A percentile compares a stretch with the other conserved stretches of the same genome.
Conservation (phyloP, 2,113 vertebrate genomes). For the Bujurquina vittata region DNA sequence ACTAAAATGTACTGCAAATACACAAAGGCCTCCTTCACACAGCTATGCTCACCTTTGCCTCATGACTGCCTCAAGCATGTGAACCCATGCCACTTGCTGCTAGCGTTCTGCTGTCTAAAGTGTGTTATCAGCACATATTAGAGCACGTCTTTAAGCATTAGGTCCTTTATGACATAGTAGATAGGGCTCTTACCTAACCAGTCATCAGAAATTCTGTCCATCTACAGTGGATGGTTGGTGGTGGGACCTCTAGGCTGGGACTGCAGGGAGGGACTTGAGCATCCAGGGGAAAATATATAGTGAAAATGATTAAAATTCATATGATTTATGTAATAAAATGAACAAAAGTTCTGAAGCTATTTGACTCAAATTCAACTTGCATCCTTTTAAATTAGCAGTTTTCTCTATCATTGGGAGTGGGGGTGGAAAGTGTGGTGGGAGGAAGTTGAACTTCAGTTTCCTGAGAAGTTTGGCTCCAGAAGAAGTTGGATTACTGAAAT, state of each 20-base stretch:
- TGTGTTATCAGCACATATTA: neutral
- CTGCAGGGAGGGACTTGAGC: neutral
- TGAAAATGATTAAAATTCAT: neutral
- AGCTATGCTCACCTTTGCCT: constrained; percentile 38
- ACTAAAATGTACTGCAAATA: neutral
- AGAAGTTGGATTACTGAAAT: neutral
- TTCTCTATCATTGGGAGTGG: neutral
- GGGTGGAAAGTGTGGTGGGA: neutral
- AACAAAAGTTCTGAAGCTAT: neutral
- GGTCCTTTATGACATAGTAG: neutral
- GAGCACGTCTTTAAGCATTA: neutral
- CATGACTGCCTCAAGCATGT: constrained; percentile 1
- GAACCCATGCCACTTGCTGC: constrained; percentile 23
- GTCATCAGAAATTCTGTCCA: neutral
- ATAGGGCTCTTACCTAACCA: neutral
- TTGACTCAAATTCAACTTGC: neutral
- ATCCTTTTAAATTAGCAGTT: neutral
- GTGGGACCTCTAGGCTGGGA: neutral
- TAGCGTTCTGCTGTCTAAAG: neutral
- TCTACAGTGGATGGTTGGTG: neutral
- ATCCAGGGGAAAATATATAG: neutral
- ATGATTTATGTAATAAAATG: neutral
- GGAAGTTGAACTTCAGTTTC: neutral
- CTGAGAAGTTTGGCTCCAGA: neutral
- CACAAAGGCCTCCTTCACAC: neutral